Base-by-base conservation (phyloP, 2,888 invertebrate genomes). In the Ormyrus thymus region DNA sequence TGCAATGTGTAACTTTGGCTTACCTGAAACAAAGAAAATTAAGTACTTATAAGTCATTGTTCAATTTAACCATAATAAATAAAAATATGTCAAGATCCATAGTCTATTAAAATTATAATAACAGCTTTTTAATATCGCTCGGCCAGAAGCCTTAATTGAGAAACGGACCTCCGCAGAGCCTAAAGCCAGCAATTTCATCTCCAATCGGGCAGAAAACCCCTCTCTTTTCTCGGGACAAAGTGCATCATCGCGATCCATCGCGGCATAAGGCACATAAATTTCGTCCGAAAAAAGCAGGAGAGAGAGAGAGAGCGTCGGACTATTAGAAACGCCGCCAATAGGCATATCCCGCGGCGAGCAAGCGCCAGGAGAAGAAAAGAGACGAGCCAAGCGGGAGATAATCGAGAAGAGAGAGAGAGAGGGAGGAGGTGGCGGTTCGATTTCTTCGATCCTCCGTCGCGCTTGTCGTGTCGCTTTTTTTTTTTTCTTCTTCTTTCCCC, bases 331-430 rank as follows among this genome's bases (percentile, higher is more conserved):
- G 61, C 74, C 53, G 78, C 70, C 81, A 74, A 78, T 75, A 62
- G 55, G 50, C 29, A 62, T 80, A 78, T 66, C 80, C 80, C 80
- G 77, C 71, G 51, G 80, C 69, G 83, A 62, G 72, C 78, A 77
- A 80, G 82, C 83, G 80, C 75, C 80, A 78, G 76, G 59, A 81
- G 29, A 79, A 70, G 83, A 82, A 83, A 82, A 83, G 83, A 80
- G 81, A 59, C 3, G 7, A 59, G 29, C 43, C 4, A 59, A 51
- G n/a, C 65, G 45, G 7, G 29, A 29, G 46, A 11, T 62, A 62
- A 13, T 65, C 11, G 8, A 29, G 43, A 51, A 51, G 13, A 51
- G 51, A 55, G 55, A 64, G 29, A 58, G 50, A 65, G 50, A 61
- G 61, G 8, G 58, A 29, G 13, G 10, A 15, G 6, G 55, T 0